Evolutionary conservation across 2,113 vertebrate genomes (phyloP).

Genomic region (Alexandromys fortis): DNA sequence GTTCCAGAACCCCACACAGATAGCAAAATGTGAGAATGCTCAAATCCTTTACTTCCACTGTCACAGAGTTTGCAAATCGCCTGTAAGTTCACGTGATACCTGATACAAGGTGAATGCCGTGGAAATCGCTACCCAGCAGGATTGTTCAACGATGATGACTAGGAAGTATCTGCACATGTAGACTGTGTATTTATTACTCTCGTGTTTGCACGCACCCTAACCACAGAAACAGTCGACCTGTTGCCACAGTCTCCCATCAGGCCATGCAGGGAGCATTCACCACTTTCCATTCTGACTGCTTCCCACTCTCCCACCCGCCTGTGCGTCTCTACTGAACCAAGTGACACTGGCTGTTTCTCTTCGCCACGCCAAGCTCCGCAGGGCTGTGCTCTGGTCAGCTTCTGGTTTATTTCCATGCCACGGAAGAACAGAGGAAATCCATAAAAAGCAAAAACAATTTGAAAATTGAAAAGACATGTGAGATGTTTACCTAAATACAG

Average conservation of each 20-base stretch:
- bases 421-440: background rate
- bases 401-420: background rate
- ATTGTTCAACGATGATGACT: background rate
- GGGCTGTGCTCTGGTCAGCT: background rate
- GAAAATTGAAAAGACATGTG: background rate
- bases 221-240: background rate
- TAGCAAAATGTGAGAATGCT: background rate
- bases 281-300: too few relatives aligned
- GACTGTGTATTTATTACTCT: background rate
- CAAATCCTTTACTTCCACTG: background rate
- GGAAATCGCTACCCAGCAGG: background rate
- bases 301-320: background rate
- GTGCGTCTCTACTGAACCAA: background rate
- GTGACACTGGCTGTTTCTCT: background rate
- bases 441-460: constrained; percentile 41
- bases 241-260: background rate
- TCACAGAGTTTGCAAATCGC: background rate
- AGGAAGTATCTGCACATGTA: background rate
- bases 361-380: background rate
- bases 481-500: constrained; percentile 31
- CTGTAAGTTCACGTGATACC: background rate
- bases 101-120: background rate
- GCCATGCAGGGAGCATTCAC: background rate
- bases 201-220: background rate
- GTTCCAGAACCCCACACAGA: background rate